phyloP scores from a whole-genome alignment of 2,888 invertebrate genomes.

The Sinohyriopsis cumingii region DNA sequence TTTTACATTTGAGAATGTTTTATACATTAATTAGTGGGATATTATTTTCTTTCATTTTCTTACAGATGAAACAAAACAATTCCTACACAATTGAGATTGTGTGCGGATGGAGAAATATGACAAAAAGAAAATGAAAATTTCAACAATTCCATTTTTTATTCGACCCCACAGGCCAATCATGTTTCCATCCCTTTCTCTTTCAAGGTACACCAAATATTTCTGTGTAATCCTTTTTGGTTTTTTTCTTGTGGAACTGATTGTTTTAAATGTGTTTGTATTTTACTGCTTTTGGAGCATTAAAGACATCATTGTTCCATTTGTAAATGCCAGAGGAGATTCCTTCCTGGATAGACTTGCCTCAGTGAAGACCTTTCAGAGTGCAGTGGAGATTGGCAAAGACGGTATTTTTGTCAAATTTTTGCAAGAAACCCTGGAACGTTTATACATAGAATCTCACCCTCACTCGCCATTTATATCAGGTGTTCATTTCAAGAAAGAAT shows the following conservation, averaged over 20 bases:
- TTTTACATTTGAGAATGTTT: too few species aligned
- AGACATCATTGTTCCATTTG: slow-evolving; percentile 22
- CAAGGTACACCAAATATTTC: too few species aligned
- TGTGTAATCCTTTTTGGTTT: slow-evolving; percentile 23
- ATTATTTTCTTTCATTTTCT: too few species aligned
- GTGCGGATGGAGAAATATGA: too few species aligned
- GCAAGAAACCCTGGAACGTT: slow-evolving; percentile 50
- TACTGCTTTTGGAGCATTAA: slow-evolving; percentile 25
- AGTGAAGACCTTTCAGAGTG: slow-evolving; percentile 20
- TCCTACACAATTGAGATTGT: too few species aligned
- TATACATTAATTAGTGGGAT: too few species aligned
- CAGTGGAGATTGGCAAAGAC: slow-evolving; percentile 43
- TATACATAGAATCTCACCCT: slow-evolving; percentile 41
- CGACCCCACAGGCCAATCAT: not conserved
- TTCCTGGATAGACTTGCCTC: slow-evolving; percentile 39
- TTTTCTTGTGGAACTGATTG: slow-evolving; percentile 39
- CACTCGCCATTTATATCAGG: not conserved
- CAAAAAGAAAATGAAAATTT: not conserved
- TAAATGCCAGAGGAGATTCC: slow-evolving; percentile 20
- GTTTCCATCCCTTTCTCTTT: too few species aligned
- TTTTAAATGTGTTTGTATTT: slow-evolving; percentile 41
- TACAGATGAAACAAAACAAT: too few species aligned
- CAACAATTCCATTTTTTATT: not conserved
- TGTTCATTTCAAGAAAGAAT: not conserved
- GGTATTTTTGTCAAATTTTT: slow-evolving; percentile 46